A percentile compares a stretch with the other conserved stretches of the same genome.
Evolutionary conservation across 2,888 invertebrate species (phyloP).

Genomic region (Drosophila neutralis): DNA sequence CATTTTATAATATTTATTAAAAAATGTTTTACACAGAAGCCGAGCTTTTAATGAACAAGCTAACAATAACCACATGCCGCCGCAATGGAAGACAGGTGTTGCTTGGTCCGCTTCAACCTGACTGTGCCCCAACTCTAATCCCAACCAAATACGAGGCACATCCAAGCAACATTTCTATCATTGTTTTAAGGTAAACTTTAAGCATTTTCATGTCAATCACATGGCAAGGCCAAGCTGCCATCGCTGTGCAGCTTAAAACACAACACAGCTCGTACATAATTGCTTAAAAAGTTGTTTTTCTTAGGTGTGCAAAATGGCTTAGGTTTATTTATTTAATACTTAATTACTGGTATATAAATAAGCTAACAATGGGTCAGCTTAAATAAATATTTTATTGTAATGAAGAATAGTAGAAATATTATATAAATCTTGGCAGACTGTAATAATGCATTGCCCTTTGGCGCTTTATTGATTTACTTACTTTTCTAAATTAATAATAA

Average conservation of each 20-base stretch:
- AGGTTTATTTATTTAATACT: neutral
- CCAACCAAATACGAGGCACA: slow-evolving; percentile 19
- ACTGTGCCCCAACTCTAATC: slow-evolving; percentile 24
- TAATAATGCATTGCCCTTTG: neutral
- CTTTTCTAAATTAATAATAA: neutral
- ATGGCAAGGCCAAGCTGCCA: slow-evolving; percentile 29
- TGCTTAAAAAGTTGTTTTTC: slow-evolving; percentile 5
- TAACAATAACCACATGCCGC: slow-evolving; percentile 43
- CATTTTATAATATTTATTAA: slow-evolving; percentile 75
- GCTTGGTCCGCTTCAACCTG: slow-evolving; percentile 32
- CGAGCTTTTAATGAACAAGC: slow-evolving; percentile 69
- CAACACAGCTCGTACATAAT: slow-evolving; percentile 12
- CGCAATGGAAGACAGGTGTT: slow-evolving; percentile 73
- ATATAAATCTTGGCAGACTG: neutral
- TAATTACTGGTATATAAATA: neutral
- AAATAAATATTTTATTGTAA: neutral
- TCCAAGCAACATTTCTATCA: slow-evolving; percentile 71
- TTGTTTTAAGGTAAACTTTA: slow-evolving; percentile 84
- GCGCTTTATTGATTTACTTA: neutral
- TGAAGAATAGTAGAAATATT: neutral
- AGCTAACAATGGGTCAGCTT: neutral
- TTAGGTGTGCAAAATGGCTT: neutral
- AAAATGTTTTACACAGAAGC: slow-evolving; percentile 81
- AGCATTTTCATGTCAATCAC: slow-evolving; percentile 83
- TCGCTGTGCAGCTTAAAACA: slow-evolving; percentile 1